phyloP scores from a whole-genome alignment of 2,888 invertebrate genomes.

The Limnephilus marmoratus region DNA sequence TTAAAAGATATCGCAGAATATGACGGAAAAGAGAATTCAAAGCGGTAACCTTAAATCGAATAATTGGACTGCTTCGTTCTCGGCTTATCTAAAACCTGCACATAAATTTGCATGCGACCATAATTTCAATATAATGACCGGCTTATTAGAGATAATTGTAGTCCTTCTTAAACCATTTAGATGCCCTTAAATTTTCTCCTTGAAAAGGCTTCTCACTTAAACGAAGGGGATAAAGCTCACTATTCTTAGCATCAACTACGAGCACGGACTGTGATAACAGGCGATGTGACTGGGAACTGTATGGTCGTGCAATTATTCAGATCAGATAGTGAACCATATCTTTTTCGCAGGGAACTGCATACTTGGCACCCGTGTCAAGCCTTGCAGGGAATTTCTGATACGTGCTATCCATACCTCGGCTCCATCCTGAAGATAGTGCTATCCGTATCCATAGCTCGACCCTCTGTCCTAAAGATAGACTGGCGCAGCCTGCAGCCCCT shows the following conservation, averaged over 20 bases:
- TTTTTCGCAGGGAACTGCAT: background rate
- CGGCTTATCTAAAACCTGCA: background rate
- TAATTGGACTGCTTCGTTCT: background rate
- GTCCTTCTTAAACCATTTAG: background rate
- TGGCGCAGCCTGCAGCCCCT: slow-evolving; percentile 6
- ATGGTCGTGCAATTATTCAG: slow-evolving; percentile 28
- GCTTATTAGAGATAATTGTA: background rate
- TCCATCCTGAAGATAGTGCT: background rate
- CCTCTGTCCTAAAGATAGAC: slow-evolving; percentile 11
- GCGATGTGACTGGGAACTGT: slow-evolving; percentile 12
- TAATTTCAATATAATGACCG: background rate
- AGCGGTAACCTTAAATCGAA: background rate
- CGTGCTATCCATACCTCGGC: background rate
- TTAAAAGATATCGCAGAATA: background rate
- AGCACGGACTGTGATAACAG: slow-evolving; percentile 16
- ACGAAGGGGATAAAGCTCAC: background rate
- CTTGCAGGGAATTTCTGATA: slow-evolving; percentile 13
- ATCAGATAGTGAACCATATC: slow-evolving; percentile 45
- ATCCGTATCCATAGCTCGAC: background rate
- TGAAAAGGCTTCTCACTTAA: background rate
- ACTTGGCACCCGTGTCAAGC: slow-evolving; percentile 26
- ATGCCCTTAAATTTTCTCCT: background rate
- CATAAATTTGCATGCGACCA: background rate
- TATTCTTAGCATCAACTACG: slow-evolving; percentile 4
- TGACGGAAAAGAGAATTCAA: background rate